Evolutionary conservation across 2,888 invertebrate species (phyloP), one percentile per base, ranked within the genome.

Genomic region (Andrena praecox): DNA sequence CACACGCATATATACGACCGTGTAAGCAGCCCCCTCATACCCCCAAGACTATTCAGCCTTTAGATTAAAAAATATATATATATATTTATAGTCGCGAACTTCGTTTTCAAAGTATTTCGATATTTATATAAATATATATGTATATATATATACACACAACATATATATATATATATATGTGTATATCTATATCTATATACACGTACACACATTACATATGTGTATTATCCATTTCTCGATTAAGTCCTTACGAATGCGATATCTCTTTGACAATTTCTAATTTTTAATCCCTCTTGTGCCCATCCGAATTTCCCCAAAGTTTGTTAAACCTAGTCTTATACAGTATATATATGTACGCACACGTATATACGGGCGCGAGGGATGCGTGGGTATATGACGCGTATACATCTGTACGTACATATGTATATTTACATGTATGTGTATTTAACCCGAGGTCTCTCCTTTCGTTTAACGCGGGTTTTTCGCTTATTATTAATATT

Each of bases 241-340:
- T 69, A 63, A 66, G 77, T 70, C 69, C 72, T 71, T 81, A 16
- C 73, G 74, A 71, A 72, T 62, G 54, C 54, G 75, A 80, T 76
- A 66, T 60, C 64, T 60, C 64, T 82, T 77, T 48, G 72, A 59
- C 67, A 33, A 73, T 71, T 42, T 83, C 66, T 80, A 70, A 81
- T 77, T 85, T 42, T 79, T 75, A 80, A 74, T 77, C 68, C 72
- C 60, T 54, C 60, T 63, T 66, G 24, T 16, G 48, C 33, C 52
- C 77, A 31, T 33, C 72, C 42, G 80, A 80, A 80, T 80, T 73
- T 70, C 80, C 73, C 92, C 92, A 92, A 93, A 92, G 93, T 92
- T 92, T 86, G 85, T 92, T 89, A 91, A 92, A 91, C 91, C 93
- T 93, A 93, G 93, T 93, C 93, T 90, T 82, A 70, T 69, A 70